phyloP scores from a whole-genome alignment of 2,888 invertebrate species.

The Ophioninae sp. region DNA sequence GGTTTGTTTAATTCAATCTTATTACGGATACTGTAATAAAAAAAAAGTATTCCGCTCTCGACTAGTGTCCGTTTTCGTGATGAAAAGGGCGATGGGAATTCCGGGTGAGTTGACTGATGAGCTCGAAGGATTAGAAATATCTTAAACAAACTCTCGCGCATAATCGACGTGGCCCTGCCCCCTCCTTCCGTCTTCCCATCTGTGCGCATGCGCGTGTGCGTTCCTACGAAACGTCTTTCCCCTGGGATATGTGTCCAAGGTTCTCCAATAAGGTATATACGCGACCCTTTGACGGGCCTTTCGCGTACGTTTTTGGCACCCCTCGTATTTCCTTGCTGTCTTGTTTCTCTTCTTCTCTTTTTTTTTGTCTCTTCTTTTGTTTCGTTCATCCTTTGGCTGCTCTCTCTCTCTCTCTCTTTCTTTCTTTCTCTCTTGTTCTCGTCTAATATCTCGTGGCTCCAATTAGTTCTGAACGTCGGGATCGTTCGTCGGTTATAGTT shows the following conservation, averaged over 20 bases:
- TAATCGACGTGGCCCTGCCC: not conserved
- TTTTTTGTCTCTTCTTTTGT: constrained; percentile 36
- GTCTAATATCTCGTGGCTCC: constrained; percentile 79
- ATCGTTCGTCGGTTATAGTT: constrained; percentile 66
- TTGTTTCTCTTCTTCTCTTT: constrained; percentile 32
- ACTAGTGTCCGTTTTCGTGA: not conserved
- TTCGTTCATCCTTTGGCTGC: constrained; percentile 29
- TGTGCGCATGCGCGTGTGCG: not conserved
- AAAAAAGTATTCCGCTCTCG: not conserved
- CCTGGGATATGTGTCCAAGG: constrained; percentile 30
- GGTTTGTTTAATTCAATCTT: not conserved
- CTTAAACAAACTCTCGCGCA: constrained; percentile 36
- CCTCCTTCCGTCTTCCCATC: not conserved
- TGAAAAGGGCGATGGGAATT: not conserved
- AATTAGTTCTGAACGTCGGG: constrained; percentile 79
- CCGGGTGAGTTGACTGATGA: constrained; percentile 7
- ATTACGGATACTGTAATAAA: not conserved
- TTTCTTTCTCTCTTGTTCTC: constrained; percentile 62
- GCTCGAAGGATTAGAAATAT: not conserved
- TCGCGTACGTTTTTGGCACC: constrained; percentile 33
- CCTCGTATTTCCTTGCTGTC: constrained; percentile 24
- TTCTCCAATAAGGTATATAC: constrained; percentile 11
- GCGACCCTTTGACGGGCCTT: constrained; percentile 42
- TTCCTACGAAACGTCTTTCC: constrained; percentile 17
- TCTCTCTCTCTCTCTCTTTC: constrained; percentile 60